Base-by-base conservation (phyloP, 2,797 vertebrate species). In the Helicolenus hilgendorfi region DNA sequence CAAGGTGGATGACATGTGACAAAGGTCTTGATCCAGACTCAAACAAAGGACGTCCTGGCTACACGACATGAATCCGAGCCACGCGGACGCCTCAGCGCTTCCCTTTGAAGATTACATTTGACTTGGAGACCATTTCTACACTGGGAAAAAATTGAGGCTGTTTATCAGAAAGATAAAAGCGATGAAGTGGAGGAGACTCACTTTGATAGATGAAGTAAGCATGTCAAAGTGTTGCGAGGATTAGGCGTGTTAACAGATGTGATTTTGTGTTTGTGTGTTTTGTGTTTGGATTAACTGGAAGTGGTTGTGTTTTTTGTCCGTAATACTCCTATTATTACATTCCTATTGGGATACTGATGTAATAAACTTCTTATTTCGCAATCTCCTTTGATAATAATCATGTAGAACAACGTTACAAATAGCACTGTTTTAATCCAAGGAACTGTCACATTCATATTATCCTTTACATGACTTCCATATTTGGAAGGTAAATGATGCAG, bases 21-120 rank as follows among this genome's bases (percentile, higher is more conserved):
- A 68, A 85, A 71, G 72, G 88, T 90, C 60, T 68, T 38, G 71
- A 62, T 89, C 71, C 45, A 72, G 33, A 90, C 85, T 72, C 53
- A 73, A 70, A 92, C 77, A 90, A 92, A 81, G 38, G 78, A 77
- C 83, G 18, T 69, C 29, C 15, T 22, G 72, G 67, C 78, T 62
- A 27, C 84, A 49, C 13, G n/a, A 56, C 75, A 26, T 29, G 45
- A 36, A 62, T 72, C 31, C 11, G 63, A 82, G 86, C 76, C 72
- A 38, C 15, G 1, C 79, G 49, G 80, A 91, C 11, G 81, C 83
- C 75, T 83, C 88, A 11, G 60, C 62, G 76, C 83, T 20, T 91
- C 83, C 14, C 89, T 94, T 91, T 94, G 92, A 94, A 92, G 92
- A 94, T 90, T 85, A 83, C 69, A 22, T 79, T 85, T 84, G 82